Percentiles rank a stretch among this genome's conserved stretches.
These are phyloP conservation scores for Chelon auratus DNA, from an alignment of 2,797 vertebrate species.

Conservation along the genomic window DNA sequence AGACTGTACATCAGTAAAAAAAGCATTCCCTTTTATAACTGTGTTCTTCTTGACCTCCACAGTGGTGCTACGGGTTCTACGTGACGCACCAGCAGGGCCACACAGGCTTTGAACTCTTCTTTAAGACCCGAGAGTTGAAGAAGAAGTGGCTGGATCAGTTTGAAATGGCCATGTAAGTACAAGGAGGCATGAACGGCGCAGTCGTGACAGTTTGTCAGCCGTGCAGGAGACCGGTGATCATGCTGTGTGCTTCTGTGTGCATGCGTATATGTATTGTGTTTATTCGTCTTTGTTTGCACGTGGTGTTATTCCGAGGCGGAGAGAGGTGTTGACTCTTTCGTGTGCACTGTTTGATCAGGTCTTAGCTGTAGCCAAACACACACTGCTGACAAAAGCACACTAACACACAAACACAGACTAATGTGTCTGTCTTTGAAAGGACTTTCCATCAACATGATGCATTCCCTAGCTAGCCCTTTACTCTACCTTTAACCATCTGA, in stretches of 20 bases:
- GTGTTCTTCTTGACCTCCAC: slow-evolving; percentile 66
- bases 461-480: too few relatives aligned
- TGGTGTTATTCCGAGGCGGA: slow-evolving; percentile 60
- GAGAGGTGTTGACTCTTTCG: slow-evolving; percentile 71
- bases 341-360: slow-evolving; percentile 76
- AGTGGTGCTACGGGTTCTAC: slow-evolving; percentile 98
- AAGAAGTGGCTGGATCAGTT: slow-evolving; percentile 99
- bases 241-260: slow-evolving; percentile 16
- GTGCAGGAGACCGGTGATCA: slow-evolving; percentile 9
- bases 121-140: slow-evolving; percentile 97
- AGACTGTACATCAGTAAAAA: not conserved
- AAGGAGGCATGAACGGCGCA: not conserved
- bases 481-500: too few relatives aligned
- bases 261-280: slow-evolving; percentile 15
- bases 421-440: too few relatives aligned
- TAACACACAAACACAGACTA: slow-evolving; percentile 37
- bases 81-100: slow-evolving; percentile 95
- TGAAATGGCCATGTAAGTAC: slow-evolving; percentile 97
- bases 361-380: slow-evolving; percentile 70
- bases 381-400: slow-evolving; percentile 55
- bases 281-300: slow-evolving; percentile 58
- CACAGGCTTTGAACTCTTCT: slow-evolving; percentile 93
- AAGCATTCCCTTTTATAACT: slow-evolving; percentile 13
- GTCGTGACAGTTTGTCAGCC: slow-evolving; percentile 9
- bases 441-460: too few relatives aligned